Evolutionary conservation across 2,797 vertebrate species (phyloP).

Genomic region (Enteromius unitaeniatus): DNA sequence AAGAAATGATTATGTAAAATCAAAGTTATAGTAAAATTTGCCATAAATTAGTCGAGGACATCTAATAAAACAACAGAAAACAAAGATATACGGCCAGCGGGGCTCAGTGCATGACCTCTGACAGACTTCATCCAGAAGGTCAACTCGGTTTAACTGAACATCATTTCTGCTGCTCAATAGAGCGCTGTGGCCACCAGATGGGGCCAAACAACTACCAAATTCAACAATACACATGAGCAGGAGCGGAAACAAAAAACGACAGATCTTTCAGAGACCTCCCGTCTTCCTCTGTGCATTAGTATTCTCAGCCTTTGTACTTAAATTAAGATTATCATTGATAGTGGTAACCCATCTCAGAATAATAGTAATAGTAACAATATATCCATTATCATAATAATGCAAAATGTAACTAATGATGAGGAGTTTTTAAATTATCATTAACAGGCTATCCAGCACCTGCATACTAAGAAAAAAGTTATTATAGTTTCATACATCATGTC

Average conservation of each 20-base stretch:
- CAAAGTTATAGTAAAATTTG: background rate
- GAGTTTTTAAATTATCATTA: conserved; percentile 74
- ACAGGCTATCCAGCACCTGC: conserved; percentile 81
- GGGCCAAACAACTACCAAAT: conserved; percentile 58
- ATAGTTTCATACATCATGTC: conserved; percentile 68
- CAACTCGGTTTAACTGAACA: background rate
- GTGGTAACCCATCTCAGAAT: conserved; percentile 67
- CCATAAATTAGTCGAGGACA: conserved; percentile 14
- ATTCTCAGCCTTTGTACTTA: conserved; percentile 70
- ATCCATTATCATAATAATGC: conserved; percentile 48
- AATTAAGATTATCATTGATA: conserved; percentile 69
- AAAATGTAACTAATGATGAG: conserved; percentile 38
- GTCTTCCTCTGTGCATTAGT: conserved; percentile 65
- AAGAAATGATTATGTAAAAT: conserved; percentile 10
- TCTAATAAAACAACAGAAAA: conserved; percentile 4
- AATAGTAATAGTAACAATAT: conserved; percentile 66
- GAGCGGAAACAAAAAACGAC: conserved; percentile 56
- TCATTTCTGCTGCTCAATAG: conserved; percentile 30
- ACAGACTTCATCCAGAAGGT: conserved; percentile 1
- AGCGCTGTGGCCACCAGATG: conserved; percentile 69
- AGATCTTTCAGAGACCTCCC: conserved; percentile 74
- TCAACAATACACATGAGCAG: conserved; percentile 27
- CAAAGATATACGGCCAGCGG: background rate
- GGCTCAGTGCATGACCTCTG: background rate
- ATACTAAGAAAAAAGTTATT: conserved; percentile 69